A percentile compares a stretch with the other conserved stretches of the same genome.
phyloP scores from a whole-genome alignment of 2,888 invertebrate genomes.

The Physocephala rufipes region DNA sequence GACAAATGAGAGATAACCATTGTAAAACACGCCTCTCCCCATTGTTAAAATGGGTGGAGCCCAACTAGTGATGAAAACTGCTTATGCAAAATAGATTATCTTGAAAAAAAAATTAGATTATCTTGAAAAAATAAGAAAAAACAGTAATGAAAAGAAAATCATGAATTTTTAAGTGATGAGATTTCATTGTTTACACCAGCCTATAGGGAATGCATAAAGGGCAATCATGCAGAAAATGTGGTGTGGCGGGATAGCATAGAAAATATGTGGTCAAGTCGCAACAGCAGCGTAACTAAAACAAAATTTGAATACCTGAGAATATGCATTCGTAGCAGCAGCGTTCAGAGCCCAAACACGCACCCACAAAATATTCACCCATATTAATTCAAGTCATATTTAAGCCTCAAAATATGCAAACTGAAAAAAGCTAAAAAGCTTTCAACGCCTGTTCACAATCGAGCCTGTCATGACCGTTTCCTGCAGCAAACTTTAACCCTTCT shows the following conservation, averaged over 20 bases:
- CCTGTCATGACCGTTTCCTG: not conserved
- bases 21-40: no score
- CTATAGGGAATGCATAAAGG: not conserved
- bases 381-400: not conserved
- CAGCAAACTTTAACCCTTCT: not conserved
- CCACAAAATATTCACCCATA: not conserved
- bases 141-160: conserved; percentile 9
- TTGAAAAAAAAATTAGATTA: not conserved
- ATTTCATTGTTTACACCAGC: not conserved
- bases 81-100: not conserved
- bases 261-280: no score
- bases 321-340: not conserved
- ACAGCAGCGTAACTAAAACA: not conserved
- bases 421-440: not conserved
- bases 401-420: not conserved
- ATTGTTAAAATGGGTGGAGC: not conserved
- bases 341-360: not conserved
- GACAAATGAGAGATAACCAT: no score
- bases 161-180: conserved; percentile 9
- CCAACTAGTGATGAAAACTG: not conserved
- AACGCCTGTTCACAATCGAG: not conserved
- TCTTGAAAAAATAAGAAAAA: not conserved
- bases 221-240: no score
- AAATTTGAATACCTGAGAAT: not conserved
- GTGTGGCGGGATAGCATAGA: no score